Evolutionary conservation across 92 coral and sea anemone genomes (phyloP), one percentile per base, ranked within the genome.

Genomic region (Palythoa grandiflora): DNA sequence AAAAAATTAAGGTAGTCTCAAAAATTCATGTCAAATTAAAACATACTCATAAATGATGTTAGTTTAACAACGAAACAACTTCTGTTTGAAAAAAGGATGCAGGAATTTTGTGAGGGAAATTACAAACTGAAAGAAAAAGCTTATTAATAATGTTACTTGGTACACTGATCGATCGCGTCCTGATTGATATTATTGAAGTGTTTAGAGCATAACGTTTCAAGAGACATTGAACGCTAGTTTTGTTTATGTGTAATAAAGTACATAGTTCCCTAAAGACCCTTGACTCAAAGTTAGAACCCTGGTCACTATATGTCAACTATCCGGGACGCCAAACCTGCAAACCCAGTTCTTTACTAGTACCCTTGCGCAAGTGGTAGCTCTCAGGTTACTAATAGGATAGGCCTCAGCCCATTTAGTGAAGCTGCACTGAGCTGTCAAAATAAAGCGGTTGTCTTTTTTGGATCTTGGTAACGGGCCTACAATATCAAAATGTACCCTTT

Each of bases 391-490:
- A 8, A 92, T n/a, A 13, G 92, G 84, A 21, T 44, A 85, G 19
- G 94, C 94, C 71, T 92, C 94, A 10, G 75, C 80, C 94, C 90
- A 92, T 77, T 92, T 92, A 17, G 94, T 89, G 68, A 92, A 89
- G 5, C 83, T 63, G 66, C 89, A 88, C 59, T 84, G 89, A 6
- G 89, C 87, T 20, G 92, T 71, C 51, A 91, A 20, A 11, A 88
- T 51, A 57, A 39, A 91, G 12, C 68, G n/a, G 77, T 91, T 91
- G 9, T 88, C 89, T 20, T 60, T 84, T 83, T 77, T 88, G 20
- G 89, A 75, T 44, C 83, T 37, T n/a, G 91, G 94, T 14, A 84
- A 77, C 11, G 91, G 94, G 19, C 86, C 87, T 47, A 88, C 78
- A 1, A 93, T 88, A 75, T 93, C 93, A 14, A 90, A 87, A 21